Percentiles rank a stretch among this genome's conserved stretches.
Conservation (phyloP, 1,140 invertebrate species). For the Delia radicum region DNA sequence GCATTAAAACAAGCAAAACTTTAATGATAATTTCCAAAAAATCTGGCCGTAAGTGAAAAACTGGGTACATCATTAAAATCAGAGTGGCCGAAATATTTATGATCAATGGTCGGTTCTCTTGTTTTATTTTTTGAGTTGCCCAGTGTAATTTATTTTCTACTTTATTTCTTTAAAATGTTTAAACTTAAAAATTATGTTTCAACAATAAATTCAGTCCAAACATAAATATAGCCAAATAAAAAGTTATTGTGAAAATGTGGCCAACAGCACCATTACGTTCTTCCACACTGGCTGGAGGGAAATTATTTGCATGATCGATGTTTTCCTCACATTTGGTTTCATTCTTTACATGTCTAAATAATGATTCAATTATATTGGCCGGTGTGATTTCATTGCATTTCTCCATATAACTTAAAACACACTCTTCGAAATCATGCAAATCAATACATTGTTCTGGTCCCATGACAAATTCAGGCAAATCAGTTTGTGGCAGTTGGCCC, state of each 20-base stretch:
- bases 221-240: background rate
- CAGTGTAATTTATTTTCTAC: too few relatives aligned
- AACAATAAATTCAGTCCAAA: background rate
- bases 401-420: conserved; percentile 66
- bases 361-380: conserved; percentile 73
- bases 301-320: background rate
- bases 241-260: background rate
- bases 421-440: conserved; percentile 63
- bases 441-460: conserved; percentile 54
- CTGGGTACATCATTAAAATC: too few relatives aligned
- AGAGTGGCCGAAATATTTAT: too few relatives aligned
- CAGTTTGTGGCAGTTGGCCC: conserved; percentile 35
- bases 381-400: conserved; percentile 71
- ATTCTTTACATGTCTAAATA: conserved; percentile 71
- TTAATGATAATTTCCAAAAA: too few relatives aligned
- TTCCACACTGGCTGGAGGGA: background rate
- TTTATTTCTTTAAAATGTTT: too few relatives aligned
- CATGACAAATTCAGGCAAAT: conserved; percentile 31
- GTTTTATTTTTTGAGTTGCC: too few relatives aligned
- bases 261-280: background rate
- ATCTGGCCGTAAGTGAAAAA: too few relatives aligned
- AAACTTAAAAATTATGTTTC: background rate
- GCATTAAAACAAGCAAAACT: too few relatives aligned
- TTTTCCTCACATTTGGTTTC: conserved; percentile 65
- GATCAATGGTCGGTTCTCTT: too few relatives aligned